Base-by-base conservation (phyloP, 2,113 vertebrate genomes). In the Cariama cristata region DNA sequence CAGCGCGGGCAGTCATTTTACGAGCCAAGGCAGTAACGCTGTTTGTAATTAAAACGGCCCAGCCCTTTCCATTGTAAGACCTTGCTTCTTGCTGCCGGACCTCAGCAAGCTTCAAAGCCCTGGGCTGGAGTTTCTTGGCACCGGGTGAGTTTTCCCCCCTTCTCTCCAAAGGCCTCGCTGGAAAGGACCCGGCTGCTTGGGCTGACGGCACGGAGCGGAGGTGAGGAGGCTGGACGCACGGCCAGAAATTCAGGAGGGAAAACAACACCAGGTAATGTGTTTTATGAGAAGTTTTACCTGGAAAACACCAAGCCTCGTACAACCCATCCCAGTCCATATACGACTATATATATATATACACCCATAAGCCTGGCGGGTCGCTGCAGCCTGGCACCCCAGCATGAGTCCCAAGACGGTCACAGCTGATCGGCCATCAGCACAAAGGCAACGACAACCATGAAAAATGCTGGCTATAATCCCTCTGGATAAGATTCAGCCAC, bases 391-490 rank as follows among this genome's bases (percentile, higher is more conserved):
- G 22, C 6, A 14, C 14, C n/a, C 35, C 50, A 33, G 67, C 0
- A 0, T 0, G 1, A 3, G 42, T 0, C 66, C 85, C 0, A 0
- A 5, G 32, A 24, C 0, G 0, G 45, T 23, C 62, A 55, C 69
- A 49, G 73, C 32, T 1, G 0, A 44, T 0, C 0, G 0, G 27
- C 19, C 66, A 14, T 10, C 1, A 4, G 33, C 3, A 3, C 52
- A 45, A 84, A 75, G 89, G 56, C 73, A 85, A 40, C 0, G 6
- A 6, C 77, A 47, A 2, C 44, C 14, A 0, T n/a, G 85, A 20
- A 11, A 59, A 88, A 35, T 0, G 1, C 35, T 24, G 32, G 15
- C 69, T 71, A 2, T 8, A 18, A 68, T 27, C 84, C n/a, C 66
- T 20, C 33, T 4, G 75, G 72, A 60, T 58, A 72, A 45, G 24